Percentiles rank a stretch among this genome's conserved stretches.
Evolutionary conservation across 2,113 vertebrate genomes (phyloP).

Genomic region (Recurvirostra avosetta): DNA sequence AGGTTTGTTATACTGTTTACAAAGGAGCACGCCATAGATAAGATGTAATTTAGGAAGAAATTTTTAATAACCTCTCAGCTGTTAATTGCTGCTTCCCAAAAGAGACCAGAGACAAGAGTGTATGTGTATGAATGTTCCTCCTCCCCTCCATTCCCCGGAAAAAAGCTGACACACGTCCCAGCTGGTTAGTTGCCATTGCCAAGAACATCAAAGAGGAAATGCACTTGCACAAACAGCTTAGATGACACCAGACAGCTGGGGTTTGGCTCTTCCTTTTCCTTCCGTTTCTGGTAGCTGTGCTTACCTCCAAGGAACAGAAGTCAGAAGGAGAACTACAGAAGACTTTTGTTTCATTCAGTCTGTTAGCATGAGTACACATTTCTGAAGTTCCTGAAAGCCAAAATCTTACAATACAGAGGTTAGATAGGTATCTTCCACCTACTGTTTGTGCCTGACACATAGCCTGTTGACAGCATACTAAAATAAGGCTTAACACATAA

Average conservation of each 20-base stretch:
- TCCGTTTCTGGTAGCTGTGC: constrained; percentile 6
- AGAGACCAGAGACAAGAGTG: constrained; percentile 55
- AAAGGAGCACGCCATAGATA: constrained; percentile 25
- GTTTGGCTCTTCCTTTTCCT: constrained; percentile 39
- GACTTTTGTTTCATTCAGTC: not conserved
- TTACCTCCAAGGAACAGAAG: constrained; percentile 12
- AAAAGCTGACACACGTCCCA: constrained; percentile 55
- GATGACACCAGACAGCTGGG: constrained; percentile 56
- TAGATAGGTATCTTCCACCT: not conserved
- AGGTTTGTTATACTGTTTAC: constrained; percentile 26
- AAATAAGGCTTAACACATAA: not conserved
- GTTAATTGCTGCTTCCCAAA: constrained; percentile 56
- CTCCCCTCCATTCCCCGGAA: constrained; percentile 27
- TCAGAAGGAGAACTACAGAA: not conserved
- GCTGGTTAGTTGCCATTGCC: constrained; percentile 61
- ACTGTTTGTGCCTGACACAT: not conserved
- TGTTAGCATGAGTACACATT: not conserved
- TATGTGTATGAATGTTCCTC: constrained; percentile 45
- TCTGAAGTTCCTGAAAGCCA: not conserved
- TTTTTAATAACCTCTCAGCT: constrained; percentile 65
- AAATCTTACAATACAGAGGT: not conserved
- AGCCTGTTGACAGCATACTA: not conserved
- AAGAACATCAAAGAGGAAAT: constrained; percentile 64
- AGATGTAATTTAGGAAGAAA: constrained; percentile 54
- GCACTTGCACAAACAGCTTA: constrained; percentile 55